Evolutionary conservation across 2,797 vertebrate genomes (phyloP).

Genomic region (Tangara arthus): DNA sequence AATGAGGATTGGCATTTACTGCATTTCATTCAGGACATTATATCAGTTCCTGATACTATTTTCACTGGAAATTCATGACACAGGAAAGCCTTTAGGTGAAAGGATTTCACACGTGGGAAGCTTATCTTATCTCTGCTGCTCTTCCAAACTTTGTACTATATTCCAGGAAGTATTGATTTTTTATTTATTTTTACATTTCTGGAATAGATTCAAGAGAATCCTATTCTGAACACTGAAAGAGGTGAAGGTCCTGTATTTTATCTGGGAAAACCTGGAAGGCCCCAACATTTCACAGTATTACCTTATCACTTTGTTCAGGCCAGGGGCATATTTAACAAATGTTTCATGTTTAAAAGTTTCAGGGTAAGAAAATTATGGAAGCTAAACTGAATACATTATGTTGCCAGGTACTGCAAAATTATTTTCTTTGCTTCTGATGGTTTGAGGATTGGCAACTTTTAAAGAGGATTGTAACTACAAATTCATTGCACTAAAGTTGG

Average conservation of each 20-base stretch:
- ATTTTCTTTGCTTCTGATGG: neutral
- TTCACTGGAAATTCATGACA: constrained; percentile 36
- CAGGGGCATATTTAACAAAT: neutral
- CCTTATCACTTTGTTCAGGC: neutral
- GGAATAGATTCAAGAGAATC: constrained; percentile 41
- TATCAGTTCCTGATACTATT: neutral
- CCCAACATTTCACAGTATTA: constrained; percentile 48
- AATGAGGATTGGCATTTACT: neutral
- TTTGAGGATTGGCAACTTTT: neutral
- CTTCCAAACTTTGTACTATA: constrained; percentile 60
- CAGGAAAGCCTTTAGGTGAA: constrained; percentile 1
- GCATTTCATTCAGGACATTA: neutral
- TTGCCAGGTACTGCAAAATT: neutral
- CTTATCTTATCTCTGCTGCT: constrained; percentile 62
- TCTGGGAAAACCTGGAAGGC: constrained; percentile 36
- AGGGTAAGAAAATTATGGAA: neutral
- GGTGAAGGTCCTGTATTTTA: constrained; percentile 38
- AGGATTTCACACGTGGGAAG: constrained; percentile 49
- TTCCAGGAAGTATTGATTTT: constrained; percentile 63
- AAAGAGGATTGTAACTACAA: neutral
- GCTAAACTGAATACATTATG: neutral
- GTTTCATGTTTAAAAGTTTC: neutral
- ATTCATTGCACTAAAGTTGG: neutral
- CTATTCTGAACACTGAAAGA: constrained; percentile 13
- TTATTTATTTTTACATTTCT: constrained; percentile 61